Evolutionary conservation across 2,113 vertebrate species (phyloP), one percentile per base, ranked within the genome.

Genomic region (Limnothrissa miodon): DNA sequence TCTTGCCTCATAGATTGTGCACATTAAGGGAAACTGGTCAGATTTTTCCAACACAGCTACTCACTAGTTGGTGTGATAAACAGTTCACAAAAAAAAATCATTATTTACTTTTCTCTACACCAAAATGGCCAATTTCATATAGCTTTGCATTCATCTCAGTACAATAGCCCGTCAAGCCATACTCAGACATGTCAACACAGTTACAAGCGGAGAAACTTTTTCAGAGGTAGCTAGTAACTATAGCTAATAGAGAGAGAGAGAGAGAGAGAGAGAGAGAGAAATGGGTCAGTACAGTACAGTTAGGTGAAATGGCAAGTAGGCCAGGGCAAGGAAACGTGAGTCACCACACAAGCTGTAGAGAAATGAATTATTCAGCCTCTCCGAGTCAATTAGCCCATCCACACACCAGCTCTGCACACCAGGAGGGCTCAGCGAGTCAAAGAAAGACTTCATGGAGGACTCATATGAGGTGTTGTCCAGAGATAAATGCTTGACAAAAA

Each of bases 301-400:
- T 42, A 88, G 25, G 88, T 91, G 88, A 85, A 39, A 33, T 56
- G 83, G 86, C 44, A 59, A 83, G 88, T 56, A 17, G 29, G 39
- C 36, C 89, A 82, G 83, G 23, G 82, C 10, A 83, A 56, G 81
- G 85, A 80, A 89, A 83, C 81, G 53, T 83, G 87, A 90, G 85
- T 92, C 88, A 88, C 87, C 85, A 62, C 25, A 80, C 29, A n/a
- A 86, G 84, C 62, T 1, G 11, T 36, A 44, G 45, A 84, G 81
- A 85, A 29, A 89, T 93, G 81, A 93, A 93, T 93, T 88, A 93
- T 93, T 92, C 87, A 93, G 9, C 87, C 36, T 56, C n/a, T 33
- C n/a, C 81, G 85, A 85, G 87, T 82, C 88, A 84, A 84, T 87
- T 48, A 53, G 82, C 86, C 86, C 85, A 81, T 88, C 83, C 85